phyloP scores from a whole-genome alignment of 2,888 invertebrate genomes.

The Galerucella nymphaeae region DNA sequence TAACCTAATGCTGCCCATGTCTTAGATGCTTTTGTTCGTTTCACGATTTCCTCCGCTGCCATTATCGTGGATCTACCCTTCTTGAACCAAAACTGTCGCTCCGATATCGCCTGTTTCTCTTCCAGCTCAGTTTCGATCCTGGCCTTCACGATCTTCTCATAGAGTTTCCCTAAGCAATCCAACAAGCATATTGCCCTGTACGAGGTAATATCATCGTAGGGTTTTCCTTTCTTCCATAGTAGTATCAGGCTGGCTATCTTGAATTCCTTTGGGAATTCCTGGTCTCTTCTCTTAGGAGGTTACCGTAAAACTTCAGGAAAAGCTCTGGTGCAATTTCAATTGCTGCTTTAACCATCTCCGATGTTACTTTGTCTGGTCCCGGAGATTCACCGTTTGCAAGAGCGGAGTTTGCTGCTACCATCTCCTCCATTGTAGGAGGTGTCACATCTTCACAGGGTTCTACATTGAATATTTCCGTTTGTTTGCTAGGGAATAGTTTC shows the following conservation, averaged over 20 bases:
- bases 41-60: neutral
- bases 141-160: conserved; percentile 18
- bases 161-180: conserved; percentile 11
- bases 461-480: too few species aligned
- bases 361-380: too few species aligned
- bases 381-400: too few species aligned
- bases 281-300: conserved; percentile 22
- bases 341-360: too few species aligned
- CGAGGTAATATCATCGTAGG: neutral
- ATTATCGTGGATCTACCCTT: conserved; percentile 14
- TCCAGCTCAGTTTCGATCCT: too few species aligned
- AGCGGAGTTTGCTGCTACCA: too few species aligned
- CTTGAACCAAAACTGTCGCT: conserved; percentile 17
- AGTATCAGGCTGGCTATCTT: conserved; percentile 17
- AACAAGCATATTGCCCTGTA: conserved; percentile 23
- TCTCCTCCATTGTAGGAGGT: neutral
- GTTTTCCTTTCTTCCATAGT: conserved; percentile 17
- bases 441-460: neutral
- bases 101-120: too few species aligned
- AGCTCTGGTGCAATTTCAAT: too few species aligned
- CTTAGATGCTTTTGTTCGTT: neutral
- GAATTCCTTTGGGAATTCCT: conserved; percentile 31
- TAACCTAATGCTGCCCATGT: conserved; percentile 12
- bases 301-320: neutral
- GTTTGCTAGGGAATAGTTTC: conserved; percentile 11